Base-by-base conservation (phyloP, 2,888 invertebrate species). In the Acrobasis suavella region DNA sequence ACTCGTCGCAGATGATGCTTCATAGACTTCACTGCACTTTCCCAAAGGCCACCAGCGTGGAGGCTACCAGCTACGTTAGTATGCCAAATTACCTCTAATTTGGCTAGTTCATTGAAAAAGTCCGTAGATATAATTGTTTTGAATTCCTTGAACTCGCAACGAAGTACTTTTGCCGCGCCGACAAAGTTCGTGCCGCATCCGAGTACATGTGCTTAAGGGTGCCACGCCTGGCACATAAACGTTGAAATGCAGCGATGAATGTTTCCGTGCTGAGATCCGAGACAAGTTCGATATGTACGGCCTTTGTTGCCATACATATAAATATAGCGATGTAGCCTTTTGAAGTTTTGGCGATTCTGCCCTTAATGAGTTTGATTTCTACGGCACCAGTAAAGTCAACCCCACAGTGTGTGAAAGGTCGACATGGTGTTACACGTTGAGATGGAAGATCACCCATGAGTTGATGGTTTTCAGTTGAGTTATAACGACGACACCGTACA, bases 201-300 rank as follows among this genome's bases (percentile, higher is more conserved):
- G 64, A 64, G 61, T 67, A 70, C 6, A 70, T 52, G 49, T 70
- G 67, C 17, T 60, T 59, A 9, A 68, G 71, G 32, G 64, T 64
- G 1, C 69, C 71, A 16, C 71, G 62, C 3, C 69, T 51, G 0
- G 66, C 55, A 39, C 64, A 64, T 60, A 71, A 16, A 37, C 71
- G 51, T 51, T 65, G 59, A 9, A 71, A 58, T 0, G 68, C 69
- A 9, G 68, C 67, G 6, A 69, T 17, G 39, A 71, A 71, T 7
- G 67, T 61, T 49, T 62, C 55, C 0, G 67, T 65, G 39, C 52
- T 64, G 9, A 67, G 62, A 58, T 49, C 49, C n/a, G 49, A 49
- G 12, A 49, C 49, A 12, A 49, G 49, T 49, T 50, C 50, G 15
- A 50, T 15, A 9, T 50, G 50, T 9, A 16, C 50, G 6, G 50